phyloP scores from a whole-genome alignment of 37 sponge, comb jelly and placozoan species.

The Aphrocallistes beatrix region DNA sequence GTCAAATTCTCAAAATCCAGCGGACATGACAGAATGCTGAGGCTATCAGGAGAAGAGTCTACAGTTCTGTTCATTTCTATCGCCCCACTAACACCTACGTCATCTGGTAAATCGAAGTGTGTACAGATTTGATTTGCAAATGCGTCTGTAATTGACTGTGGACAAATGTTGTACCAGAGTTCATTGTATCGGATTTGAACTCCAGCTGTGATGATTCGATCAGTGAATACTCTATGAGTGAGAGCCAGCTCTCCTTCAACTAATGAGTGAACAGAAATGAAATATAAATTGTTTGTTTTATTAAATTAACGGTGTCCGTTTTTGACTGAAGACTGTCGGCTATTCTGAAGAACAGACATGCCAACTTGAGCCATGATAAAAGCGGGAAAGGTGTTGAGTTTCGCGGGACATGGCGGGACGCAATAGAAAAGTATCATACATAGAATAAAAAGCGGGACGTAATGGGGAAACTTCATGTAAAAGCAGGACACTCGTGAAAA shows the following conservation, averaged over 20 bases:
- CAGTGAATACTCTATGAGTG: not conserved
- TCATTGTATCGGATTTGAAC: not conserved
- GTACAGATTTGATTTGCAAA: not conserved
- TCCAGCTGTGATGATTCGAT: not conserved
- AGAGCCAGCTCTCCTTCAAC: not conserved
- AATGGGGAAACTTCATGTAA: too few species aligned
- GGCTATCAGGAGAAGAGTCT: not conserved
- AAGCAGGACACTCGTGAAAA: too few species aligned
- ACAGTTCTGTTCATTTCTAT: not conserved
- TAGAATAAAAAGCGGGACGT: too few species aligned
- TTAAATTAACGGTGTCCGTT: too few species aligned
- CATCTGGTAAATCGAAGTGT: not conserved
- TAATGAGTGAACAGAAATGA: not conserved
- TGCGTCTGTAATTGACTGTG: not conserved
- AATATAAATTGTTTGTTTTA: too few species aligned
- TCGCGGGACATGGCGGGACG: too few species aligned
- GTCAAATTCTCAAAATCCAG: not conserved
- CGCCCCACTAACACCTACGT: not conserved
- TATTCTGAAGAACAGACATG: too few species aligned
- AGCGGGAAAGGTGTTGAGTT: too few species aligned
- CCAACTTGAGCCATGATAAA: too few species aligned
- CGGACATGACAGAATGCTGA: not conserved
- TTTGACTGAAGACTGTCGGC: too few species aligned
- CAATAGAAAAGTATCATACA: too few species aligned
- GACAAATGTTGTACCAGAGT: not conserved